Percentiles rank a stretch among this genome's conserved stretches.
Conservation (phyloP, 1,140 invertebrate genomes). For the Spodoptera litura region DNA sequence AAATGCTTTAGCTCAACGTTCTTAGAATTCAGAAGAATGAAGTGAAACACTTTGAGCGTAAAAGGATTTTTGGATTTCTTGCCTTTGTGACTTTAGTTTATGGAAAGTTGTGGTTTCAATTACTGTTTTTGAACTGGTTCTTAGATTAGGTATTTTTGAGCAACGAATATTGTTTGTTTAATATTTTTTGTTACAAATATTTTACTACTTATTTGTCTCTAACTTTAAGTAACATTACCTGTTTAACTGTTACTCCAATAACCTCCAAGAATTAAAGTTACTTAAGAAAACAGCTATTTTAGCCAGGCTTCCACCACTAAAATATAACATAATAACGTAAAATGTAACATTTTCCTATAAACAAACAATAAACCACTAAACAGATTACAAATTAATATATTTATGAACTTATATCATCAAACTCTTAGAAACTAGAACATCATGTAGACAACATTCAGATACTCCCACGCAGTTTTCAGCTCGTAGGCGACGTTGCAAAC, state of each 20-base stretch:
- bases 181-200: too few relatives aligned
- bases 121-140: not conserved
- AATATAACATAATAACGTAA: too few relatives aligned
- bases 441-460: conserved; percentile 51
- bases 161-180: not conserved
- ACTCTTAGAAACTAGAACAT: conserved; percentile 34
- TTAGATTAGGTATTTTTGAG: not conserved
- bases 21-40: conserved; percentile 34
- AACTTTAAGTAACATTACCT: too few relatives aligned
- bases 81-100: not conserved
- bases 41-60: conserved; percentile 18
- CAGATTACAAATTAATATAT: too few relatives aligned
- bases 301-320: too few relatives aligned
- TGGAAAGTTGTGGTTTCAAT: not conserved
- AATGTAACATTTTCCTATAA: too few relatives aligned
- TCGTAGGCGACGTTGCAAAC: conserved; percentile 54
- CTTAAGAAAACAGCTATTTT: too few relatives aligned
- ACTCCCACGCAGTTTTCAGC: conserved; percentile 59
- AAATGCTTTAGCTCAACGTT: conserved; percentile 16
- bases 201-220: too few relatives aligned
- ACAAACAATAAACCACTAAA: too few relatives aligned
- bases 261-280: too few relatives aligned
- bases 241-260: too few relatives aligned
- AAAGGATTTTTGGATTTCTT: conserved; percentile 18
- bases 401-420: not conserved